Percentiles rank a stretch among this genome's conserved stretches.
These are phyloP conservation scores for Ceratosolen solmsi DNA, from an alignment of 1,140 invertebrate genomes.

Conservation along the genomic window DNA sequence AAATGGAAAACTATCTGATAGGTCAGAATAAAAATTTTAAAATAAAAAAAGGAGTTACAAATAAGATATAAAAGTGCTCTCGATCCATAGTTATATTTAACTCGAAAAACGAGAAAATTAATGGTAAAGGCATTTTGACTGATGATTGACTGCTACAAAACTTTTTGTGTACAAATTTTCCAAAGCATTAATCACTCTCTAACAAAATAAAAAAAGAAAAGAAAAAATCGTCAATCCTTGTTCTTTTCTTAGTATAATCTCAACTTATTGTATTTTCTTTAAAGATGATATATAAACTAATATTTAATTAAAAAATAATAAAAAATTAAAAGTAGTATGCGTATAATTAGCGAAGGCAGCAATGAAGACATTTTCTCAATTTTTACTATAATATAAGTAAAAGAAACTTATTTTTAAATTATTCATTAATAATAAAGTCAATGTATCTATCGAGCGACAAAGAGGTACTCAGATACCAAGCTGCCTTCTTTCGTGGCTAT, in stretches of 20 bases:
- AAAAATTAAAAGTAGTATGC: not conserved
- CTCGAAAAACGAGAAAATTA: constrained; percentile 2
- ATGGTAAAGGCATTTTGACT: constrained; percentile 17
- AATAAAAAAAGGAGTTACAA: constrained; percentile 13
- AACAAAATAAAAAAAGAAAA: constrained; percentile 8
- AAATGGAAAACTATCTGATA: not conserved
- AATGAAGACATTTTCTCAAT: not conserved
- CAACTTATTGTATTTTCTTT: constrained; percentile 13
- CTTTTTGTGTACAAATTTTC: constrained; percentile 43
- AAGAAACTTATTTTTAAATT: constrained; percentile 11
- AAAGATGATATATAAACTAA: not conserved
- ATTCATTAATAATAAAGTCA: not conserved
- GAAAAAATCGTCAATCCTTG: constrained; percentile 2
- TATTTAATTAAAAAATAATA: constrained; percentile 16
- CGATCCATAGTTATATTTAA: constrained; percentile 15
- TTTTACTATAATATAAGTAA: constrained; percentile 11
- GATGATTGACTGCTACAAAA: constrained; percentile 34
- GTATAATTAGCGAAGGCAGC: constrained; percentile 14
- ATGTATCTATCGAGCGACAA: not conserved
- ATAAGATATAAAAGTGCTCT: constrained; percentile 27
- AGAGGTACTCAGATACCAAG: not conserved
- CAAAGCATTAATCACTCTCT: constrained; percentile 34
- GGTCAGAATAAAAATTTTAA: constrained; percentile 27
- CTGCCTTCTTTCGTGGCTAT: constrained; percentile 12
- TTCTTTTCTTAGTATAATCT: constrained; percentile 23